phyloP scores from a whole-genome alignment of 1,140 invertebrate species.

The Drosophila mauritiana region DNA sequence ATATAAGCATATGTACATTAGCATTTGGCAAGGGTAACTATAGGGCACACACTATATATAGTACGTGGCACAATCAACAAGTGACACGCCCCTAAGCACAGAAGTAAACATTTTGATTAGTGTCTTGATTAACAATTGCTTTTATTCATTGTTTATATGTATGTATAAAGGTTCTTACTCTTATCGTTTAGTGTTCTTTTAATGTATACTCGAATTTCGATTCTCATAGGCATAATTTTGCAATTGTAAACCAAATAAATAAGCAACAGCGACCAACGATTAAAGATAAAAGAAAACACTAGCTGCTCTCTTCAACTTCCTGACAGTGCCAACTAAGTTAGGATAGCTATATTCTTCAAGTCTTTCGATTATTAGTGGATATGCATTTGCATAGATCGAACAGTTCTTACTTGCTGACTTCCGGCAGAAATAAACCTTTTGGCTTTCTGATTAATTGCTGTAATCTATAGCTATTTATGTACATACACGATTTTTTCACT shows the following conservation, averaged over 20 bases:
- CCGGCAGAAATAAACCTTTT: constrained; percentile 6
- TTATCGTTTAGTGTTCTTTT: constrained; percentile 32
- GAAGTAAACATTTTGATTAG: constrained; percentile 34
- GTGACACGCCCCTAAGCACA: constrained; percentile 4
- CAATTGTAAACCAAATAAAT: constrained; percentile 25
- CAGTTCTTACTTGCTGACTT: constrained; percentile 3
- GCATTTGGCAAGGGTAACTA: constrained; percentile 8
- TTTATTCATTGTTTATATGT: constrained; percentile 51
- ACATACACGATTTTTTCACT: constrained; percentile 42
- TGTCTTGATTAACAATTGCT: constrained; percentile 69
- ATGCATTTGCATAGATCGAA: constrained; percentile 19
- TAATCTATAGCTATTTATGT: constrained; percentile 42
- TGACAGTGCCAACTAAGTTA: constrained; percentile 10
- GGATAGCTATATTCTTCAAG: constrained; percentile 26
- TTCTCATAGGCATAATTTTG: constrained; percentile 29
- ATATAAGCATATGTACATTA: not conserved
- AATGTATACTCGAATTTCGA: constrained; percentile 35
- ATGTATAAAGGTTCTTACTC: constrained; percentile 50
- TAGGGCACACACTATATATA: not conserved
- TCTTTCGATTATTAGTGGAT: constrained; percentile 18
- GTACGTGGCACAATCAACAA: not conserved
- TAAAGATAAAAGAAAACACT: constrained; percentile 4
- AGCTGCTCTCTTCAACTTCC: constrained; percentile 13
- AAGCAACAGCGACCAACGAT: constrained; percentile 16
- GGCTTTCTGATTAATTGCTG: constrained; percentile 36